These are phyloP conservation scores for Diarsia mendica DNA, from an alignment of 2,888 invertebrate genomes.

Conservation along the genomic window DNA sequence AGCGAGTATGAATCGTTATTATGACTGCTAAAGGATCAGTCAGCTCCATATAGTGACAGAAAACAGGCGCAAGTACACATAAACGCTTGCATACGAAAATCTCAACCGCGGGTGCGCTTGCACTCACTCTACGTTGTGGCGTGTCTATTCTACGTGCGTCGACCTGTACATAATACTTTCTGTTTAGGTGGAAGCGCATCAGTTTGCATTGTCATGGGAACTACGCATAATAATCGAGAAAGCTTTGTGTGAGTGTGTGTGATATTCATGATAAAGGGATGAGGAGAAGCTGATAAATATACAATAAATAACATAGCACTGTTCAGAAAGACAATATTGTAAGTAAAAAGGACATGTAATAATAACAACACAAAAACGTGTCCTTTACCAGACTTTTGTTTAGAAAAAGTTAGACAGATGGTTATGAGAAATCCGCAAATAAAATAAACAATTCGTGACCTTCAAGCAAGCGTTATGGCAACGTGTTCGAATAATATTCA, in stretches of 20 bases:
- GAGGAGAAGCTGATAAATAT: slow-evolving; percentile 50
- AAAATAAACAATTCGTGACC: slow-evolving; percentile 18
- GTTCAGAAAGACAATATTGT: slow-evolving; percentile 41
- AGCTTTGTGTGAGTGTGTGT: slow-evolving; percentile 38
- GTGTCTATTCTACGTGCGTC: not conserved
- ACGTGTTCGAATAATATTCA: slow-evolving; percentile 18
- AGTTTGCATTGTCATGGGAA: slow-evolving; percentile 23
- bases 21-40: not conserved
- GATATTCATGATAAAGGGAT: slow-evolving; percentile 33
- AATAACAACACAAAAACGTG: not conserved
- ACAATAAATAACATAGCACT: slow-evolving; percentile 52
- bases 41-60: not conserved
- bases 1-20: not conserved
- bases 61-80: not conserved
- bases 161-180: not conserved
- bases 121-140: not conserved
- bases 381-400: not conserved
- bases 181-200: not conserved
- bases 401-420: slow-evolving; percentile 14
- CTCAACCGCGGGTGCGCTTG: not conserved
- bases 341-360: not conserved
- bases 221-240: slow-evolving; percentile 26
- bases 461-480: slow-evolving; percentile 34
- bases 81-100: not conserved
- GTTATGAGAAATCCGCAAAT: slow-evolving; percentile 19